Evolutionary conservation across 2,888 invertebrate genomes (phyloP), one percentile per base, ranked within the genome.

Genomic region (Dryomyza anilis): DNA sequence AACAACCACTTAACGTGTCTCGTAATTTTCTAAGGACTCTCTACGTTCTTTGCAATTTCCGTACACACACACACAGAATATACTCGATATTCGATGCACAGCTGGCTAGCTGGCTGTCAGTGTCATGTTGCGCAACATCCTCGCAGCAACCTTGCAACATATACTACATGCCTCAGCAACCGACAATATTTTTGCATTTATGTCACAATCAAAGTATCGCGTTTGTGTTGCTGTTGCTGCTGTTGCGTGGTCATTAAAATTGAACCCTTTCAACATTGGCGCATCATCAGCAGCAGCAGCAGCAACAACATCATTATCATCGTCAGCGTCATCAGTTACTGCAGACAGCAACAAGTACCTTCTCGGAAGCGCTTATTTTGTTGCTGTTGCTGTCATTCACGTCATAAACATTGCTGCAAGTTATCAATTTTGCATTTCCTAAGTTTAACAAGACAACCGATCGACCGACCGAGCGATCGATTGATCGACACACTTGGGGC

Each of bases 331-430:
- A n/a, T n/a, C n/a, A n/a, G n/a, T n/a, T n/a, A n/a, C n/a, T 16
- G 43, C 14, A 14, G 25, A 6, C 23, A 14, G 25, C 21, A 4
- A 19, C 48, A 12, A 14, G 19, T 7, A 4, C 5, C 23, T 21
- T 23, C 16, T 21, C 3, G 48, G 23, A 6, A 14, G 48, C 12
- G 19, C 43, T 16, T 8, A 12, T 5, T 48, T 23, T 1, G n/a
- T 46, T 23, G n/a, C n/a, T 33, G 19, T 55, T 27, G 29, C 61
- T 61, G 61, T 61, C 52, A 53, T 36, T n/a, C 23, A 14, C 52
- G 29, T 61, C 53, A 61, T 53, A 61, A 39, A 52, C 45, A 56
- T 46, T 46, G 55, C 55, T 64, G 50, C 64, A 58, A 58, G 57
- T 57, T 48, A 57, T 64, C 25, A 64, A 48, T 57, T 27, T 46